Evolutionary conservation across 2,888 invertebrate genomes (phyloP).

Genomic region (Cremastinae sp.): DNA sequence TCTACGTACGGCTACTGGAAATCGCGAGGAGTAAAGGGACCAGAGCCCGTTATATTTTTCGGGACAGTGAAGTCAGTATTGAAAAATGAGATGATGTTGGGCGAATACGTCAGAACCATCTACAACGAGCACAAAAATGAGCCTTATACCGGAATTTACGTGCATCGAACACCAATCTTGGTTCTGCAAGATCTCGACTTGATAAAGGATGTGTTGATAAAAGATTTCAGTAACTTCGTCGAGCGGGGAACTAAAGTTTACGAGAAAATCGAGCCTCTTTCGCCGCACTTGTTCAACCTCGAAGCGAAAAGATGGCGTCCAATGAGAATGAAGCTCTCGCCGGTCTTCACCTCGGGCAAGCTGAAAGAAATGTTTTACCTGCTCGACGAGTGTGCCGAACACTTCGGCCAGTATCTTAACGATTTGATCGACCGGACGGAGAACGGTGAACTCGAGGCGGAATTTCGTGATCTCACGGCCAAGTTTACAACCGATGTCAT

Average conservation of each 20-base stretch:
- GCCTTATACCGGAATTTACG: slow-evolving; percentile 76
- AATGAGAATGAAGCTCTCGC: slow-evolving; percentile 79
- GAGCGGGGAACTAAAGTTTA: slow-evolving; percentile 50
- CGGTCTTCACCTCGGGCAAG: slow-evolving; percentile 81
- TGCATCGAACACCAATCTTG: slow-evolving; percentile 41
- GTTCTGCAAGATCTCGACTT: slow-evolving; percentile 58
- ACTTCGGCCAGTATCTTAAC: slow-evolving; percentile 63
- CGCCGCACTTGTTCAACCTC: slow-evolving; percentile 75
- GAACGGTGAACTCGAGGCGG: slow-evolving; percentile 53
- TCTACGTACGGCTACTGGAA: slow-evolving; percentile 79
- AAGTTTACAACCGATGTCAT: slow-evolving; percentile 81
- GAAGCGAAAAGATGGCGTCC: slow-evolving; percentile 79
- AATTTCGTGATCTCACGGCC: slow-evolving; percentile 74
- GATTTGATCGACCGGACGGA: background rate
- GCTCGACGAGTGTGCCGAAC: slow-evolving; percentile 76
- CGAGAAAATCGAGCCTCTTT: slow-evolving; percentile 73
- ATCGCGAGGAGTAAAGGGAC: slow-evolving; percentile 75
- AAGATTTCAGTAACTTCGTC: slow-evolving; percentile 59
- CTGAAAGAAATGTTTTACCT: slow-evolving; percentile 80
- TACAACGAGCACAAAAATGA: slow-evolving; percentile 55
- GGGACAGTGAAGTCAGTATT: slow-evolving; percentile 74
- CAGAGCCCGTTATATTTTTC: slow-evolving; percentile 72
- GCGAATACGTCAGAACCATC: slow-evolving; percentile 32
- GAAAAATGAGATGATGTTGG: slow-evolving; percentile 33
- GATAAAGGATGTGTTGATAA: slow-evolving; percentile 57